Evolutionary conservation across 1,140 invertebrate species (phyloP), one percentile per base, ranked within the genome.

Genomic region (Cotesia vestalis): DNA sequence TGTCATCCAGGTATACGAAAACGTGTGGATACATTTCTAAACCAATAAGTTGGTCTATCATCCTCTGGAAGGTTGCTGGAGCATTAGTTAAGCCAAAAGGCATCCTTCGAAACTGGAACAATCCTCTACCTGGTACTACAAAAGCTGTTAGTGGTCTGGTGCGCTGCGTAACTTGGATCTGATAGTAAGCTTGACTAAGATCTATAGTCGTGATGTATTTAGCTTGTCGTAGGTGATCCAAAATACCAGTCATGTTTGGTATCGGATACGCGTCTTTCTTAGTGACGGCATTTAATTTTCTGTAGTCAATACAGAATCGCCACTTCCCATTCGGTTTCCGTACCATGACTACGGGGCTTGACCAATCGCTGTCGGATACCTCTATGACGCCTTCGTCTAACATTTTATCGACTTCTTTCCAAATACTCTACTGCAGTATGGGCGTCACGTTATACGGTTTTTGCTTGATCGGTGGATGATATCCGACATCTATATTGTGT

Each of bases 181-280:
- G 82, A 74, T 78, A 82, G 63, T 78, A 83, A 0, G 78, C 81
- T 60, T 78, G 74, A 62, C 80, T 80, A 4, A 84, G 64, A 69
- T 82, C 79, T 1, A 83, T 8, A 8, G 77, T 77, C 1, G 77
- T 75, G 12, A 83, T 68, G 52, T 72, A 78, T 9, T 71, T 38
- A 4, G 76, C 75, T 4, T 62, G 66, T 6, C 72, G 11, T 46
- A 78, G 60, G 9, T 74, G 63, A 64, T 66, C 67, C 20, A 80
- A 64, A 8, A 80, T 75, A 4, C 69, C 72, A 3, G 74, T 73
- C 61, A 79, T 77, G 20, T 69, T 64, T 1, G 79, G 78, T 17
- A 83, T 59, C 1, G 79, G 80, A 60, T 84, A 83, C 2, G 77
- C 76, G 59, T 82, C 79, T 27, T 75, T 77, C 20, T 77, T 77